Conservation (phyloP, 2,797 vertebrate species). For the Acanthurus leucopareius region DNA sequence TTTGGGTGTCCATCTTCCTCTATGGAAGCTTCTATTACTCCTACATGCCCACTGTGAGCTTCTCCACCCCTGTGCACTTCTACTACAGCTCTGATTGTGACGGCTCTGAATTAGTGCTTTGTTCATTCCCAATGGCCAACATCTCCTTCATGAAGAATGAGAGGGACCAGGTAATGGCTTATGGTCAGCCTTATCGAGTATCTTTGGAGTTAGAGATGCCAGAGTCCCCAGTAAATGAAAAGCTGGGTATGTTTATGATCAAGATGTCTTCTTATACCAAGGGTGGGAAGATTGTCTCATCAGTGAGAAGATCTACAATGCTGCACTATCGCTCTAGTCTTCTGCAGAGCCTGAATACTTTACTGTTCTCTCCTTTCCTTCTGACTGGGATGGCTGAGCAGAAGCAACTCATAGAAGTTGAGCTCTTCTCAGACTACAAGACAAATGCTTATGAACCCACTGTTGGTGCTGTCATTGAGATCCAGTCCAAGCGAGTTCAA, state of each 20-base stretch:
- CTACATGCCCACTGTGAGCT: conserved; percentile 94
- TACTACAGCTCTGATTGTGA: conserved; percentile 90
- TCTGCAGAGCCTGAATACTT: conserved; percentile 88
- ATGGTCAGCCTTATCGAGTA: conserved; percentile 90
- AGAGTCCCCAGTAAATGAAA: conserved; percentile 91
- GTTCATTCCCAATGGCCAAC: conserved; percentile 92
- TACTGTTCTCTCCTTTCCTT: conserved; percentile 89
- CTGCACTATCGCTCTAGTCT: conserved; percentile 91
- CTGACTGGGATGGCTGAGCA: conserved; percentile 90
- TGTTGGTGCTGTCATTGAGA: conserved; percentile 88
- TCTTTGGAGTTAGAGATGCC: conserved; percentile 92
- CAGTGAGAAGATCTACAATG: conserved; percentile 90
- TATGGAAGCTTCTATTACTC: conserved; percentile 97
- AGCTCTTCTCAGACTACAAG: conserved; percentile 89
- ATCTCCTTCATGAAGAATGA: conserved; percentile 91
- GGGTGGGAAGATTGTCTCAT: conserved; percentile 84
- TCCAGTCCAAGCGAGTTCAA: conserved; percentile 90
- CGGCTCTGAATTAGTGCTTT: conserved; percentile 80
- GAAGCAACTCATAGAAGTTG: conserved; percentile 92
- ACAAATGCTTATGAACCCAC: conserved; percentile 90
- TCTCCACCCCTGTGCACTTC: conserved; percentile 91
- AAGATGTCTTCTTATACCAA: conserved; percentile 89
- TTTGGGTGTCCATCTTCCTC: conserved; percentile 94
- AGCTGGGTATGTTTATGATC: conserved; percentile 95
- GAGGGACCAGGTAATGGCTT: conserved; percentile 91